Percentiles rank a stretch among this genome's conserved stretches.
Evolutionary conservation across 2,113 vertebrate species (phyloP).

Genomic region (Sclerurus mexicanus): DNA sequence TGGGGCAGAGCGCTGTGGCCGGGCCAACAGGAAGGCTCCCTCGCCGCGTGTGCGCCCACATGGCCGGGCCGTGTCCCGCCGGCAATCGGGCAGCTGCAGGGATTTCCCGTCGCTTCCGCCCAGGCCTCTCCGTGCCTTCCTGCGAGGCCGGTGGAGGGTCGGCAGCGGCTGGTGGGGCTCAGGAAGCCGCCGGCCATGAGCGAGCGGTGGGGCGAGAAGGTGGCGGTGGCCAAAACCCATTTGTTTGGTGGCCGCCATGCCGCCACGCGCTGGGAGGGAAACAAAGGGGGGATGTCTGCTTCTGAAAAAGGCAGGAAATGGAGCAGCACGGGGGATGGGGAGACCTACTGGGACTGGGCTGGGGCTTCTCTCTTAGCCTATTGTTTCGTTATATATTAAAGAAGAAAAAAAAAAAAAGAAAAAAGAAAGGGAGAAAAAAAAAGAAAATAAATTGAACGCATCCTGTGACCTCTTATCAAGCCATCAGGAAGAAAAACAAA

Average conservation of each 20-base stretch:
- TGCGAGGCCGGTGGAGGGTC: constrained; percentile 71
- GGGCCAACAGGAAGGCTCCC: constrained; percentile 86
- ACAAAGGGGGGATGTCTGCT: constrained; percentile 84
- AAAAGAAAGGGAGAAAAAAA: constrained; percentile 39
- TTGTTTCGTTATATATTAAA: constrained; percentile 80
- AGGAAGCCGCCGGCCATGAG: constrained; percentile 61
- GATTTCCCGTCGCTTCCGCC: constrained; percentile 69
- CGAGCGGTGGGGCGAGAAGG: constrained; percentile 53
- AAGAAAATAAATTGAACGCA: constrained; percentile 72
- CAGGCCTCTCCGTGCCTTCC: constrained; percentile 72
- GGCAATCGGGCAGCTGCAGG: constrained; percentile 73
- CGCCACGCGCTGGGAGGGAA: constrained; percentile 73
- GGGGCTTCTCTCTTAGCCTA: constrained; percentile 75
- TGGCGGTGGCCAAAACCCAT: constrained; percentile 61
- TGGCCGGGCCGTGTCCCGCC: background rate
- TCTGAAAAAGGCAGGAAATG: constrained; percentile 72
- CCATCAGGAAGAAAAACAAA: constrained; percentile 61
- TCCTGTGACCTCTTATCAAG: constrained; percentile 87
- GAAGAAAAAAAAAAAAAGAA: constrained; percentile 66
- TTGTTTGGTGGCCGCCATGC: constrained; percentile 65
- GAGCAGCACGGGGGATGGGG: constrained; percentile 58
- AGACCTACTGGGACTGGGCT: constrained; percentile 79
- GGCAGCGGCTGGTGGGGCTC: constrained; percentile 64
- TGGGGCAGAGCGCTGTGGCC: constrained; percentile 57
- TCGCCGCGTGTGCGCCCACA: constrained; percentile 71